Evolutionary conservation across 1,140 invertebrate species (phyloP).

Genomic region (Cryptotermes secundus): DNA sequence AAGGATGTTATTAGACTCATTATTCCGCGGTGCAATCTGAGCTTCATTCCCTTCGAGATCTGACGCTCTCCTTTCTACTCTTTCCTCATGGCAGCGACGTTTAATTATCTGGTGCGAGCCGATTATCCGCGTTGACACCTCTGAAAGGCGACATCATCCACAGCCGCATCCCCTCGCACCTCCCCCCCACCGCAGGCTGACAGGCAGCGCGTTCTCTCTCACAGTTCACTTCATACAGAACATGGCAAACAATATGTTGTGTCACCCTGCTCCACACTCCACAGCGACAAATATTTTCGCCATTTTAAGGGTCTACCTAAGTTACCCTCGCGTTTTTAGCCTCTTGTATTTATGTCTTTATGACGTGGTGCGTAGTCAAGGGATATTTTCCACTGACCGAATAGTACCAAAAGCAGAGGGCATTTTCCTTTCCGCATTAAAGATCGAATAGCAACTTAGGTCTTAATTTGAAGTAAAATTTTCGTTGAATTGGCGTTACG

Average conservation of each 20-base stretch:
- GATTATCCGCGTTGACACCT: slow-evolving; percentile 10
- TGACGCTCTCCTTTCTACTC: not conserved
- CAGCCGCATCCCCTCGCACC: not conserved
- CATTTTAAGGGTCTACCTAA: not conserved
- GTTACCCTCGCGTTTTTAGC: not conserved
- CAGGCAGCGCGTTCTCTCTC: not conserved
- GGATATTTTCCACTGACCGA: too few relatives aligned
- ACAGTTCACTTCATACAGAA: too few relatives aligned
- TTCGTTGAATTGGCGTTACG: too few relatives aligned
- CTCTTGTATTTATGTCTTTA: too few relatives aligned
- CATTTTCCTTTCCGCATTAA: too few relatives aligned
- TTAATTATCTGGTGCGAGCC: slow-evolving; percentile 18
- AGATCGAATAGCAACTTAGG: too few relatives aligned
- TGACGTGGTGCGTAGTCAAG: too few relatives aligned
- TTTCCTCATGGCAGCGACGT: not conserved
- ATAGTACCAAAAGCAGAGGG: too few relatives aligned
- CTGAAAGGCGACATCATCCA: slow-evolving; percentile 12
- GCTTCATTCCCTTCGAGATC: not conserved
- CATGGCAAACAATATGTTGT: not conserved
- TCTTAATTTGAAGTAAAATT: too few relatives aligned
- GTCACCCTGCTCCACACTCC: not conserved
- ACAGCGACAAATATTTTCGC: too few relatives aligned
- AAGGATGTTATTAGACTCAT: slow-evolving; percentile 14
- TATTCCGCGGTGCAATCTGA: not conserved
- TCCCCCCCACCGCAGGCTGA: not conserved